Percentiles rank a stretch among this genome's conserved stretches.
Conservation (phyloP, 2,797 vertebrate species). For the Ambastaia sidthimunki region DNA sequence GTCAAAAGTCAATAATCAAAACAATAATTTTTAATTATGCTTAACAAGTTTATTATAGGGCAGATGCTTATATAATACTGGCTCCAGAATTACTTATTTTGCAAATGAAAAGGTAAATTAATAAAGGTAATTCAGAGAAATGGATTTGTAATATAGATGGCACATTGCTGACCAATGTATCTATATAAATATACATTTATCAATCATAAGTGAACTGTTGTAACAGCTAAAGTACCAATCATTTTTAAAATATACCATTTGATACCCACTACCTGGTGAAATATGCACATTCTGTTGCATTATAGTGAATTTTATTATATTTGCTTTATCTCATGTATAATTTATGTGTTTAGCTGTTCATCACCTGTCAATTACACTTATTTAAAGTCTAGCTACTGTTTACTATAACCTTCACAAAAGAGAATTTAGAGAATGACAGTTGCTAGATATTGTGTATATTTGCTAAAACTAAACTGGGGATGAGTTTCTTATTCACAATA, state of each 20-base stretch:
- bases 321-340: too few relatives aligned
- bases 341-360: neutral
- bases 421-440: neutral
- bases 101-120: too few relatives aligned
- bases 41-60: too few relatives aligned
- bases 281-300: neutral
- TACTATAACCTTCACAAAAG: neutral
- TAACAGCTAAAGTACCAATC: neutral
- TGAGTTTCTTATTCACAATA: neutral
- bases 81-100: too few relatives aligned
- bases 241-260: neutral
- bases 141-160: too few relatives aligned
- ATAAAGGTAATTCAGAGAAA: too few relatives aligned
- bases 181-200: too few relatives aligned
- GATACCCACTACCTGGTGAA: neutral
- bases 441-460: neutral
- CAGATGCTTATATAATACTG: too few relatives aligned
- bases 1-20: too few relatives aligned
- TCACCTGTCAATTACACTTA: neutral
- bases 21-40: too few relatives aligned
- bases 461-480: neutral
- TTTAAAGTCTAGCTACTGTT: neutral
- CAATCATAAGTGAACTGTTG: neutral
- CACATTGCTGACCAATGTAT: too few relatives aligned
- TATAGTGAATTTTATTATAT: neutral